Evolutionary conservation across 1,140 invertebrate species (phyloP).

Genomic region (Drosophila repletoides): DNA sequence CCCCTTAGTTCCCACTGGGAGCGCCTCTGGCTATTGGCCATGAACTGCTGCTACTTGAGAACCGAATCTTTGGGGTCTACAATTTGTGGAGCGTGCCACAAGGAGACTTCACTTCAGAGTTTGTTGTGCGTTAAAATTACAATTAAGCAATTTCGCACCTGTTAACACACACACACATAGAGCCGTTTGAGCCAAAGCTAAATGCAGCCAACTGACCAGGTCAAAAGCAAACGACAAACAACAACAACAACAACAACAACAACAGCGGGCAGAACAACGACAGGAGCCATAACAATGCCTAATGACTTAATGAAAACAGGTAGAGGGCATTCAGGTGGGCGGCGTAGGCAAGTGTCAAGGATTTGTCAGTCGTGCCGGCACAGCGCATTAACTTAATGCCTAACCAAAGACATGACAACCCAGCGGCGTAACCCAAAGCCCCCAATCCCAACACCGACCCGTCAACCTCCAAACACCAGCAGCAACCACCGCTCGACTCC

Average conservation of each 20-base stretch:
- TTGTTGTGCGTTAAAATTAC: slow-evolving; percentile 71
- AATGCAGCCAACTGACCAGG: slow-evolving; percentile 36
- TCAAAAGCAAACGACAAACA: slow-evolving; percentile 14
- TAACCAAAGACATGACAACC: slow-evolving; percentile 70
- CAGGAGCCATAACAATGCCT: slow-evolving; percentile 62
- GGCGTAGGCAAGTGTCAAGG: slow-evolving; percentile 58
- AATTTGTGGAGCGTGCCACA: not conserved
- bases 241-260: slow-evolving; percentile 5
- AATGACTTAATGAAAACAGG: slow-evolving; percentile 74
- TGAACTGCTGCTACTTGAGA: slow-evolving; percentile 6
- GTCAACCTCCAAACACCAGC: no score
- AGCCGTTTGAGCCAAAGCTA: slow-evolving; percentile 9
- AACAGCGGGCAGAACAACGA: slow-evolving; percentile 7
- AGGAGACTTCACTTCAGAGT: slow-evolving; percentile 1
- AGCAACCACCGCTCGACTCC: not conserved
- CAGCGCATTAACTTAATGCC: slow-evolving; percentile 76
- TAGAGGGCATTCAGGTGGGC: slow-evolving; percentile 21
- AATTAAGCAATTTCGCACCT: slow-evolving; percentile 79
- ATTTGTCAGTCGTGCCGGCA: slow-evolving; percentile 56
- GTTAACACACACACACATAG: slow-evolving; percentile 41
- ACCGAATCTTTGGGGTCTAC: not conserved
- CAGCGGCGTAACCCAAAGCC: slow-evolving; percentile 12
- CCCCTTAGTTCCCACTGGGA: no score
- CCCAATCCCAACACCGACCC: not conserved
- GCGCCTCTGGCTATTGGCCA: not conserved